Base-by-base conservation (phyloP, 2,113 vertebrate genomes). In the Pedetes capensis region DNA sequence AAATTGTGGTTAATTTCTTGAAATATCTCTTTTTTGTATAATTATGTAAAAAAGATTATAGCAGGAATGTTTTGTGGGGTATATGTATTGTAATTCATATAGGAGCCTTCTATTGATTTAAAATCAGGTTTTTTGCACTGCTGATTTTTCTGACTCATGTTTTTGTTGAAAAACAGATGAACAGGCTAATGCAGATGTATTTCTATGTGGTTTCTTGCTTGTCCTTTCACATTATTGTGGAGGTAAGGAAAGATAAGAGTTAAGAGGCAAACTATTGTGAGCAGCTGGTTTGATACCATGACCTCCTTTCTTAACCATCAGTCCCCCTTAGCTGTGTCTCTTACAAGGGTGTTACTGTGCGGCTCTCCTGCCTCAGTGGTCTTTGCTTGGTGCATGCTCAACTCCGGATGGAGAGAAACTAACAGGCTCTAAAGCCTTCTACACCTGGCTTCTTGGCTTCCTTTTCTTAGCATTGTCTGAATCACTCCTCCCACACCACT, bases 61-160 rank as follows among this genome's bases (percentile, higher is more conserved):
- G 39, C 16, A 69, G 37, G 83, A 80, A 29, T 93, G 64, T 92
- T 84, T 96, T 93, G 23, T 92, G 16, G 51, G 34, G 14, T 66
- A 9, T 44, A 5, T 95, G 66, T n/a, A n/a, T n/a, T n/a, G n/a
- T 59, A 81, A 42, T 89, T 79, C 57, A 71, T 23, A 74, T 29
- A 29, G 23, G 63, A 53, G 25, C 23, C 59, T 39, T 59, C 42
- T 3, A 9, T 59, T 64, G 68, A 83, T 79, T 86, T 85, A 87
- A 90, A 94, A 59, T 92, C 39, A 59, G 57, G 44, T 74, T 91
- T 87, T 18, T 79, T 96, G 79, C 51, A 79, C 53, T 87, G 68
- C 47, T 63, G 47, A 39, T 61, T 95, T 95, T 90, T 61, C 51
- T 42, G 63, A 63, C 53, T 87, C n/a, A n/a, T 55, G 66, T 42